These are phyloP conservation scores for Argyresthia goedartella DNA, from an alignment of 2,888 invertebrate genomes.

Conservation along the genomic window DNA sequence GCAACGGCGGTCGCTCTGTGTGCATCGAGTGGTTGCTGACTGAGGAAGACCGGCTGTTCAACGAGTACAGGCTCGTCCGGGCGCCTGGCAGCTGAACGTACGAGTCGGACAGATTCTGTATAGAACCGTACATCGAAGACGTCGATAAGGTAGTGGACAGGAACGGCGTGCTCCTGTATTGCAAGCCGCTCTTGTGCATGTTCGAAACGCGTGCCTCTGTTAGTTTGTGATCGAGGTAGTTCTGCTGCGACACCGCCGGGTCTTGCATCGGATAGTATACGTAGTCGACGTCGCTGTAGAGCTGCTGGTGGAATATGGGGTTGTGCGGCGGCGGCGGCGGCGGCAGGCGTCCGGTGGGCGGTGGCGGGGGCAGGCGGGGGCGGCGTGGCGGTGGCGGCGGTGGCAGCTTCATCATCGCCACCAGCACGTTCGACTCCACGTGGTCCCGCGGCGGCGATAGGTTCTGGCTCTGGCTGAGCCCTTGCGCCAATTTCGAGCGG, in stretches of 20 bases:
- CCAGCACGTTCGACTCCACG: conserved; percentile 63
- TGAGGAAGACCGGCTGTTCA: conserved; percentile 63
- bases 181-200: conserved; percentile 77
- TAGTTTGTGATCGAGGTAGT: conserved; percentile 90
- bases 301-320: conserved; percentile 89
- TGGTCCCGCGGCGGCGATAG: conserved; percentile 59
- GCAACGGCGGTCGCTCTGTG: conserved; percentile 77
- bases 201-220: conserved; percentile 76
- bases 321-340: conserved; percentile 84
- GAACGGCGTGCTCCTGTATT: conserved; percentile 88
- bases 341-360: conserved; percentile 73
- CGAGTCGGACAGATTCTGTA: conserved; percentile 83
- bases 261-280: conserved; percentile 93
- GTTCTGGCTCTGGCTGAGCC: conserved; percentile 43
- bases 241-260: conserved; percentile 90
- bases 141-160: conserved; percentile 76
- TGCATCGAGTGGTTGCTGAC: conserved; percentile 74
- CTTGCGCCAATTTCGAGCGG: conserved; percentile 71
- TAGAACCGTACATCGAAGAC: conserved; percentile 81
- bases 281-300: conserved; percentile 92
- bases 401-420: conserved; percentile 73
- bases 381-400: conserved; percentile 69
- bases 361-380: conserved; percentile 78
- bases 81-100: conserved; percentile 77
- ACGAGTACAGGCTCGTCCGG: conserved; percentile 75